These are phyloP conservation scores for Bradynema listronoti DNA, from an alignment of 1,140 invertebrate genomes.

Conservation along the genomic window DNA sequence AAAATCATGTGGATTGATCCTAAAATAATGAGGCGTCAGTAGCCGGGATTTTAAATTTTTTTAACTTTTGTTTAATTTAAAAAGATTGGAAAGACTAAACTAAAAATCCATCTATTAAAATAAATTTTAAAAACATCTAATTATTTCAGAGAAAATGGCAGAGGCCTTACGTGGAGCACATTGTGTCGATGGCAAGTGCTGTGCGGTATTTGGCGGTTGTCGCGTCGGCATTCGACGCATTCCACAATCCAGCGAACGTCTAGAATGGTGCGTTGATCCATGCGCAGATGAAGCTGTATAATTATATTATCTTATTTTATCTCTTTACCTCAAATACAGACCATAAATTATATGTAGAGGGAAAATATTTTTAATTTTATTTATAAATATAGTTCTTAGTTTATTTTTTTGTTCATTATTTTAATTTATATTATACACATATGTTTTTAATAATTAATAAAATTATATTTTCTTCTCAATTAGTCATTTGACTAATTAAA, in stretches of 20 bases:
- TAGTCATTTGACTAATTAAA: too few relatives aligned
- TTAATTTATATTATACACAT: background rate
- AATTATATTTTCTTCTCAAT: too few relatives aligned
- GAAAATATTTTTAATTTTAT: too few relatives aligned
- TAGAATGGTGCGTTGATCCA: slow-evolving; percentile 29
- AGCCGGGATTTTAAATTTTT: background rate
- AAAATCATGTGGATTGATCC: too few relatives aligned
- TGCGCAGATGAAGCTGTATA: too few relatives aligned
- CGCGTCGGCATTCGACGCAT: slow-evolving; percentile 32
- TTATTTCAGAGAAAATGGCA: slow-evolving; percentile 35
- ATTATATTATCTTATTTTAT: too few relatives aligned
- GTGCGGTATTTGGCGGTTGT: slow-evolving; percentile 43
- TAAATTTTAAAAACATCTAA: slow-evolving; percentile 9
- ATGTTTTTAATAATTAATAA: too few relatives aligned
- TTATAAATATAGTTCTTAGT: too few relatives aligned
- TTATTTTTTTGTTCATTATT: too few relatives aligned
- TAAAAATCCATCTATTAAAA: slow-evolving; percentile 10
- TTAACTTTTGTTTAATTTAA: background rate
- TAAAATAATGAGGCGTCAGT: too few relatives aligned
- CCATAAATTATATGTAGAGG: too few relatives aligned
- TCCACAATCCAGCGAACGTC: background rate
- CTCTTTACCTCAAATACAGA: too few relatives aligned
- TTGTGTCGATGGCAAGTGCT: slow-evolving; percentile 43
- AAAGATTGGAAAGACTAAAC: background rate
- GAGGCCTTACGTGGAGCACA: slow-evolving; percentile 32